A percentile compares a stretch with the other conserved stretches of the same genome.
These are phyloP conservation scores for Microplitis mediator DNA, from an alignment of 1,140 invertebrate species.

Conservation along the genomic window DNA sequence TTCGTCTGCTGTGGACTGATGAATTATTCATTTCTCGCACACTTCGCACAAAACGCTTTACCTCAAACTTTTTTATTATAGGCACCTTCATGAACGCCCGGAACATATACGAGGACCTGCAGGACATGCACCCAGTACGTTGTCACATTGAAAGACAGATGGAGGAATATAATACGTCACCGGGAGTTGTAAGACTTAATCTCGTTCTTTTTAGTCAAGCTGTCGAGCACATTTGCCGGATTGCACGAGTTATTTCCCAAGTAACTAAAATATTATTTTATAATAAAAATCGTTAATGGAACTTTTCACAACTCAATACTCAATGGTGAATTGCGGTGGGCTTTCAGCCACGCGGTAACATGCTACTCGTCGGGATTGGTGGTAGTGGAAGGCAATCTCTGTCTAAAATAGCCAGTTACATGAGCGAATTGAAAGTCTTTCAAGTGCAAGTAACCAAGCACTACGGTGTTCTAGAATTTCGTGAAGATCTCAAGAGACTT, in stretches of 20 bases:
- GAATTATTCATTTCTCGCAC: slow-evolving; percentile 25
- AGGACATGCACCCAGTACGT: slow-evolving; percentile 67
- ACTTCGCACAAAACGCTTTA: background rate
- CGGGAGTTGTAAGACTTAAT: slow-evolving; percentile 77
- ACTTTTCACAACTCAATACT: background rate
- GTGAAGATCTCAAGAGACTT: slow-evolving; percentile 81
- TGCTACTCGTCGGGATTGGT: slow-evolving; percentile 83
- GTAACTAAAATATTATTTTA: slow-evolving; percentile 28
- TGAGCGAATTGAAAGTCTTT: slow-evolving; percentile 78
- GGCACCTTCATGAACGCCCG: slow-evolving; percentile 76
- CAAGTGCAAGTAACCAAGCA: slow-evolving; percentile 80
- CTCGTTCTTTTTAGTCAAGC: slow-evolving; percentile 82
- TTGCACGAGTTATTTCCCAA: slow-evolving; percentile 81
- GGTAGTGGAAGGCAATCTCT: slow-evolving; percentile 86
- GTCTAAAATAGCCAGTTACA: slow-evolving; percentile 75
- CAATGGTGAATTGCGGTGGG: background rate
- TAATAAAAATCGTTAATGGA: no score
- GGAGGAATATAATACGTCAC: slow-evolving; percentile 79
- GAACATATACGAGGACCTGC: slow-evolving; percentile 78
- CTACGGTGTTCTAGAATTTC: slow-evolving; percentile 78
- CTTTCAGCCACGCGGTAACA: slow-evolving; percentile 72
- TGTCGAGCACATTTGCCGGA: slow-evolving; percentile 81
- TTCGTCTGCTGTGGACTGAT: slow-evolving; percentile 23
- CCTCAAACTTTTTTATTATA: slow-evolving; percentile 36
- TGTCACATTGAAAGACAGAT: slow-evolving; percentile 72